Base-by-base conservation (phyloP, 2,797 vertebrate species). In the Psittacula echo region DNA sequence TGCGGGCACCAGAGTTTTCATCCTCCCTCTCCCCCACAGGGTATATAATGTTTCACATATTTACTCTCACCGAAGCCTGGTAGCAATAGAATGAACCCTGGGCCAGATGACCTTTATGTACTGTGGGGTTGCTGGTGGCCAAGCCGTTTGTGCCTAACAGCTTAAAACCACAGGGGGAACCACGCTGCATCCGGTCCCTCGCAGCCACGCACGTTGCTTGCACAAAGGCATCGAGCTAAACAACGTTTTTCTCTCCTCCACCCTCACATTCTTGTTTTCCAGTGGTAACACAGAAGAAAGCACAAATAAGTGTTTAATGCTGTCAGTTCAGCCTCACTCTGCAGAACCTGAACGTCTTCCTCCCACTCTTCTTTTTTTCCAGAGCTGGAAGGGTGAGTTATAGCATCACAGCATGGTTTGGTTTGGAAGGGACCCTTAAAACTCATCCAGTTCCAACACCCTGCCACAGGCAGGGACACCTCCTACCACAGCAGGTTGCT, bases 141-240 rank as follows among this genome's bases (percentile, higher is more conserved):
- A 83, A 91, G 86, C 83, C 27, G 19, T 91, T 61, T 13, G 47
- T 75, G 44, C 72, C 90, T 26, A 70, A 42, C 54, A 71, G 74
- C 66, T 41, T 8, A 65, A 58, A 58, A 64, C 67, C 83, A 23
- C 83, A 71, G 85, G 76, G 56, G 72, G 58, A 30, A 34, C 65
- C 60, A 23, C 6, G 0, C 9, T 0, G 6, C 1, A n/a, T 2
- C 56, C 0, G 0, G 7, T 7, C 39, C 85, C 62, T n/a, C 1
- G 5, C 15, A 18, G 84, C 82, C 6, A 2, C 2, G 3, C 58
- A 2, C 34, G 2, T 0, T 2, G 39, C 73, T 23, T 4, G 83
- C 76, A 30, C 67, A 45, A 10, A 51, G 92, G 86, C 34, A 7
- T 5, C 34, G 61, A 85, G 2, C 78, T 7, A 1, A 68, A 78